Base-by-base conservation (phyloP, 1,140 invertebrate genomes). In the Drosophila miranda region DNA sequence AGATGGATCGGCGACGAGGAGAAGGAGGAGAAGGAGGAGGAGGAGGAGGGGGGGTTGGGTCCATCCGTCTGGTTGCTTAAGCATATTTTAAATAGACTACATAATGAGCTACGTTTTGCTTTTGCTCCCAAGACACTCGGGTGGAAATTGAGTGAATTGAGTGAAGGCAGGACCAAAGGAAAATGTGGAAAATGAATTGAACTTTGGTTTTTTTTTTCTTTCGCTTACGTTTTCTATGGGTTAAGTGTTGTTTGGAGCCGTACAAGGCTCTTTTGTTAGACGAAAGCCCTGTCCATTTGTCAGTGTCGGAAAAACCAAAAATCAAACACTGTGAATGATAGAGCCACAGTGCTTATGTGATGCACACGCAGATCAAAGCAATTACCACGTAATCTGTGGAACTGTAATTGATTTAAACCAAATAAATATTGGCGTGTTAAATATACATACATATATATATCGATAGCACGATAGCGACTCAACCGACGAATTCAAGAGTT, bases 61-160 rank as follows among this genome's bases (percentile, higher is more conserved):
- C 16, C 11, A 45, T 51, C 57, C 44, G 50, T 80, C 46, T 59
- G 77, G 77, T 77, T 69, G 68, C 80, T 86, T 84, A 84, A 84
- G 81, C 81, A 84, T 84, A 84, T 84, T 84, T 81, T 84, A 84
- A 84, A 84, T 84, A 84, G 76, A 84, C 80, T 86, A 81, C 77
- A 86, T 84, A 84, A 84, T 84, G 80, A 84, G 80, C 81, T 86
- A 62, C 81, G 60, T 73, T 84, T 86, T 78, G 81, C 78, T 63
- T 80, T 86, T 55, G 34, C 34, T 38, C 34, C 68, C 68, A 55
- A 70, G 76, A 80, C 62, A 64, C 72, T 71, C 80, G 86, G 72
- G 56, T 67, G 75, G 67, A 84, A 83, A 83, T 79, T 70, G 76
- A 84, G 62, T 71, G 60, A 68, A 75, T 59, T 53, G 53, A 48